Evolutionary conservation across 2,113 vertebrate genomes (phyloP).

Genomic region (Pseudorasbora parva): DNA sequence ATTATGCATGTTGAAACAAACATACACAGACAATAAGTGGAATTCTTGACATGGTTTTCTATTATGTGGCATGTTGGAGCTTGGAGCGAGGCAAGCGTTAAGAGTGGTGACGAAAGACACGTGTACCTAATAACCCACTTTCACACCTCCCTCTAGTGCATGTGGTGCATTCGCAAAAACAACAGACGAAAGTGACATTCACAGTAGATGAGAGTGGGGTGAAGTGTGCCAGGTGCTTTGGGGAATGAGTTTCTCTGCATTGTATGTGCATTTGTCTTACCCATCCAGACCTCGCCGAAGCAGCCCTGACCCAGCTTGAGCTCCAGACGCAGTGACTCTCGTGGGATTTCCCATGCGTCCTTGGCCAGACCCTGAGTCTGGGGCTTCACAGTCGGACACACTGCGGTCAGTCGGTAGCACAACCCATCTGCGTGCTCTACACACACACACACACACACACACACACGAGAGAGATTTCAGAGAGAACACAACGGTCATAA

Average conservation of each 20-base stretch:
- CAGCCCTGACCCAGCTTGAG: slow-evolving; percentile 97
- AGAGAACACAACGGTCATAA: neutral
- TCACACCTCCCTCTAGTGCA: neutral
- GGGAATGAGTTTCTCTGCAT: neutral
- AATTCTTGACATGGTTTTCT: slow-evolving; percentile 68
- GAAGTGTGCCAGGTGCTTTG: slow-evolving; percentile 3
- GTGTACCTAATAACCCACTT: slow-evolving; percentile 38
- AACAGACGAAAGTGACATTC: neutral
- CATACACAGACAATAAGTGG: slow-evolving; percentile 29
- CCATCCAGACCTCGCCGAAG: slow-evolving; percentile 99
- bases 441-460: neutral
- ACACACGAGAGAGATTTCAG: neutral
- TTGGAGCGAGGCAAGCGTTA: slow-evolving; percentile 63
- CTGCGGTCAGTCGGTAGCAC: slow-evolving; percentile 93
- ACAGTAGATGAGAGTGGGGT: neutral
- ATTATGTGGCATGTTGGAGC: slow-evolving; percentile 64
- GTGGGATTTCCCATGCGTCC: slow-evolving; percentile 98
- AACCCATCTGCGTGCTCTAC: slow-evolving; percentile 95
- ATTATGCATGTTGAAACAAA: neutral
- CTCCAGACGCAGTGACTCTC: slow-evolving; percentile 93
- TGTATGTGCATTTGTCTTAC: slow-evolving; percentile 76
- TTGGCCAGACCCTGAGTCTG: slow-evolving; percentile 97
- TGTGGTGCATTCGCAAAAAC: neutral
- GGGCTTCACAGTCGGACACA: slow-evolving; percentile 98
- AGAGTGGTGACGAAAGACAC: slow-evolving; percentile 63